These are phyloP conservation scores for Phorcus lineatus DNA, from an alignment of 2,888 invertebrate species.

Conservation along the genomic window DNA sequence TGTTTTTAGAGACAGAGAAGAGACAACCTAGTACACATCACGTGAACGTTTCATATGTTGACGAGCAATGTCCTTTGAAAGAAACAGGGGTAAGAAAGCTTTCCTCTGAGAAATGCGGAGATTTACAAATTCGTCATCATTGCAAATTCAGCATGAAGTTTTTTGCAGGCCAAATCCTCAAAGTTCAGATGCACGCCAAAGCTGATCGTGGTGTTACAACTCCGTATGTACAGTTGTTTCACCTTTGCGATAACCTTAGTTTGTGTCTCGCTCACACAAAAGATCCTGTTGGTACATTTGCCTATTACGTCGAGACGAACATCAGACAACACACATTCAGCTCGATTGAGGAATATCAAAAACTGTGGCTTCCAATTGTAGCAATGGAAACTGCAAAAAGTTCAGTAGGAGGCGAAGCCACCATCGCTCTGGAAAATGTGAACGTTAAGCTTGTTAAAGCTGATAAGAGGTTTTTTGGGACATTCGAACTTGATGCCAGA, in stretches of 20 bases:
- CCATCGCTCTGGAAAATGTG: background rate
- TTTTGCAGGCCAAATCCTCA: conserved; percentile 41
- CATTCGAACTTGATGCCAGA: background rate
- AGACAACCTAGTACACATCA: background rate
- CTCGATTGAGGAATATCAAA: conserved; percentile 1
- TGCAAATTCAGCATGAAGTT: conserved; percentile 48
- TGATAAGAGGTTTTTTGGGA: background rate
- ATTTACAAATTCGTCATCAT: background rate
- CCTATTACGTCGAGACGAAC: background rate
- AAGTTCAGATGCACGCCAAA: conserved; percentile 47
- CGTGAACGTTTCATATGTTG: background rate
- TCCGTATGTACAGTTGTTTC: conserved; percentile 45
- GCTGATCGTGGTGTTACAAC: conserved; percentile 42
- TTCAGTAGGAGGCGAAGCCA: background rate
- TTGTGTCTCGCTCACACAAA: conserved; percentile 48
- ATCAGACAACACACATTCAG: background rate
- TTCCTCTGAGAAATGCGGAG: background rate
- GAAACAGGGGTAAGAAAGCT: background rate
- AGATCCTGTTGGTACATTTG: conserved; percentile 44
- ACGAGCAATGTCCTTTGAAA: background rate
- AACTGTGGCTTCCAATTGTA: background rate
- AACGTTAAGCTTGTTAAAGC: background rate
- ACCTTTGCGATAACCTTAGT: conserved; percentile 47
- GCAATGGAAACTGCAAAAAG: background rate
- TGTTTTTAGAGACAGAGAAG: background rate